These are phyloP conservation scores for Homarus gammarus DNA, from an alignment of 2,888 invertebrate species.

Conservation along the genomic window DNA sequence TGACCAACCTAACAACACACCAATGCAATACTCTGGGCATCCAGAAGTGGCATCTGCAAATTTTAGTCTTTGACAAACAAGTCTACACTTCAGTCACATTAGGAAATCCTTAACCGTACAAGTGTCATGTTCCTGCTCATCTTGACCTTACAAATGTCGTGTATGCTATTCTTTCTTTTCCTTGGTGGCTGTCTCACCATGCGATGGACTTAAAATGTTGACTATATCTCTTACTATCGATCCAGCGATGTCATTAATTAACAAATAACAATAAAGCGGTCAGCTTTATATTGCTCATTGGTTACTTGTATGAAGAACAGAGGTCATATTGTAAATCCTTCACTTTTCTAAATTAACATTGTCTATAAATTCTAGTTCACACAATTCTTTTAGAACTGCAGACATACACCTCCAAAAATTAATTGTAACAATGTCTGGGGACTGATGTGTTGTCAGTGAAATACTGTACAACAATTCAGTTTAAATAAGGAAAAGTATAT, in stretches of 20 bases:
- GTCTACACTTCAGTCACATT: slow-evolving; percentile 51
- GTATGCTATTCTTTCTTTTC: slow-evolving; percentile 33
- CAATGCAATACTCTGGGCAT: slow-evolving; percentile 32
- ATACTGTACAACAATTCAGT: background rate
- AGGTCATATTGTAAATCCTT: background rate
- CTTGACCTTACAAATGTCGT: slow-evolving; percentile 33
- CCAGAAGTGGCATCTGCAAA: slow-evolving; percentile 65
- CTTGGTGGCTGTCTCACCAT: background rate
- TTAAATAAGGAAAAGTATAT: background rate
- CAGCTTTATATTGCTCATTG: background rate
- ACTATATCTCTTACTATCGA: background rate
- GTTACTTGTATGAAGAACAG: background rate
- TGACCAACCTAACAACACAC: slow-evolving; percentile 28
- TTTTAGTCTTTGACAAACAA: slow-evolving; percentile 52
- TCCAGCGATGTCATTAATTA: background rate
- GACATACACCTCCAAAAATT: slow-evolving; percentile 25
- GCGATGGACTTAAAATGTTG: background rate
- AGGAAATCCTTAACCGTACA: slow-evolving; percentile 54
- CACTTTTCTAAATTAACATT: background rate
- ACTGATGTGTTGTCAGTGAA: background rate
- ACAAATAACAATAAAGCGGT: slow-evolving; percentile 5
- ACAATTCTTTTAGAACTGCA: slow-evolving; percentile 10
- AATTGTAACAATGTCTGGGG: background rate
- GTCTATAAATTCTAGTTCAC: background rate
- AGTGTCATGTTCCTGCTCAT: slow-evolving; percentile 31